These are phyloP conservation scores for Tenthredo scrophulariae DNA, from an alignment of 2,888 invertebrate species.

Conservation along the genomic window DNA sequence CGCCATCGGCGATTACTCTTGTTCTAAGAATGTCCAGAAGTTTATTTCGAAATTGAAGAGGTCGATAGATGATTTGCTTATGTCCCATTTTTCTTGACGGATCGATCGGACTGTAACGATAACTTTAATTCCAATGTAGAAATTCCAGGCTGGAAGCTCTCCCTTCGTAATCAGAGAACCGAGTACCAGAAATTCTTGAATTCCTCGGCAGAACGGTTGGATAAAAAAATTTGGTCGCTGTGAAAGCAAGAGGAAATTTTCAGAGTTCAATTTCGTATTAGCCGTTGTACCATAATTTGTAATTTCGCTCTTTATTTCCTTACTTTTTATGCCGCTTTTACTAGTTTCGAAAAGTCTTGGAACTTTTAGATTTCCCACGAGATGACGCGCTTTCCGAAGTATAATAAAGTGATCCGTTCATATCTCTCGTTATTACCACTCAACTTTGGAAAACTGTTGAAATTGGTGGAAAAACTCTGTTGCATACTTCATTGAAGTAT, in stretches of 20 bases:
- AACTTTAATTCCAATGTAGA: background rate
- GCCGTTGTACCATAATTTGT: background rate
- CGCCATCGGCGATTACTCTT: background rate
- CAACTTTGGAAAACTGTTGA: background rate
- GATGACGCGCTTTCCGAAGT: background rate
- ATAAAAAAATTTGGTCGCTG: background rate
- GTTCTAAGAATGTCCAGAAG: background rate
- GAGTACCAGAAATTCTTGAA: background rate
- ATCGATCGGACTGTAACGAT: background rate
- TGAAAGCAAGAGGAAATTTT: background rate
- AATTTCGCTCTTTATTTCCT: background rate
- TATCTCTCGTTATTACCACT: background rate
- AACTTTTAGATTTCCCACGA: background rate
- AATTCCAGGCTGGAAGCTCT: background rate
- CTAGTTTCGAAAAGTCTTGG: background rate
- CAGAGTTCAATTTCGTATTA: background rate
- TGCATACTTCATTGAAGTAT: background rate
- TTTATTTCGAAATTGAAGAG: background rate
- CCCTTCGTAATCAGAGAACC: background rate
- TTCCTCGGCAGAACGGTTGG: background rate
- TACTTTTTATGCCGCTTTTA: background rate
- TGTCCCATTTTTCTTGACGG: background rate
- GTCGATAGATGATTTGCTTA: background rate
- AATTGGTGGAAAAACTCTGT: background rate
- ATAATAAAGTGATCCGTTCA: slow-evolving; percentile 10